phyloP scores from a whole-genome alignment of 2,113 vertebrate species.

The Trematocara unimaculatum region DNA sequence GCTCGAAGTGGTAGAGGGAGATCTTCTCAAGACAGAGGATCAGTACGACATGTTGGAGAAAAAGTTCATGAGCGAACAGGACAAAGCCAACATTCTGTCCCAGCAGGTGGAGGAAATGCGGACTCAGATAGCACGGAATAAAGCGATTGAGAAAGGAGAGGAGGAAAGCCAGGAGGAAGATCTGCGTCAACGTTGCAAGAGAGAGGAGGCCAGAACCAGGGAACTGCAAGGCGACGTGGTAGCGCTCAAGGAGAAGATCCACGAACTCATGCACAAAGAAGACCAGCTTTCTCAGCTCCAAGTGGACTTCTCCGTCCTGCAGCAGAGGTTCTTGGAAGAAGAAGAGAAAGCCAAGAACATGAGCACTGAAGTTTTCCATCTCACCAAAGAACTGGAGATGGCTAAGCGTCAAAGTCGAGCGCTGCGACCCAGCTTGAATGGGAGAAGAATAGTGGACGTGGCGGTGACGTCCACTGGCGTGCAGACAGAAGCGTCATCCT shows the following conservation, averaged over 20 bases:
- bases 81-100: constrained; percentile 89
- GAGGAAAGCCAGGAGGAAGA: constrained; percentile 84
- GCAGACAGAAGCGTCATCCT: constrained; percentile 81
- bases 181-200: constrained; percentile 77
- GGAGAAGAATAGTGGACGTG: constrained; percentile 87
- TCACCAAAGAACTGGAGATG: constrained; percentile 90
- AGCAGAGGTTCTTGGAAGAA: constrained; percentile 89
- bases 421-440: constrained; percentile 85
- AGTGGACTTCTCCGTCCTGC: constrained; percentile 88
- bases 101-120: constrained; percentile 93
- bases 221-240: constrained; percentile 88
- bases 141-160: constrained; percentile 89
- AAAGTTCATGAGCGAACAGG: constrained; percentile 88
- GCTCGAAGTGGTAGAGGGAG: constrained; percentile 90
- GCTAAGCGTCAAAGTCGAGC: constrained; percentile 90
- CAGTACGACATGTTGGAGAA: constrained; percentile 92
- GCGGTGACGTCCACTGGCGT: constrained; percentile 84
- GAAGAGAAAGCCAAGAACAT: constrained; percentile 90
- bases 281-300: constrained; percentile 95
- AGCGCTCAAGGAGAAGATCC: constrained; percentile 96
- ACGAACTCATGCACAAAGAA: constrained; percentile 96
- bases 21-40: constrained; percentile 94
- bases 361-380: constrained; percentile 84
- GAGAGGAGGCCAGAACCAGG: constrained; percentile 87
- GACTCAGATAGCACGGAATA: constrained; percentile 85